Evolutionary conservation across 2,888 invertebrate genomes (phyloP), one percentile per base, ranked within the genome.

Genomic region (Drosophila lutescens): DNA sequence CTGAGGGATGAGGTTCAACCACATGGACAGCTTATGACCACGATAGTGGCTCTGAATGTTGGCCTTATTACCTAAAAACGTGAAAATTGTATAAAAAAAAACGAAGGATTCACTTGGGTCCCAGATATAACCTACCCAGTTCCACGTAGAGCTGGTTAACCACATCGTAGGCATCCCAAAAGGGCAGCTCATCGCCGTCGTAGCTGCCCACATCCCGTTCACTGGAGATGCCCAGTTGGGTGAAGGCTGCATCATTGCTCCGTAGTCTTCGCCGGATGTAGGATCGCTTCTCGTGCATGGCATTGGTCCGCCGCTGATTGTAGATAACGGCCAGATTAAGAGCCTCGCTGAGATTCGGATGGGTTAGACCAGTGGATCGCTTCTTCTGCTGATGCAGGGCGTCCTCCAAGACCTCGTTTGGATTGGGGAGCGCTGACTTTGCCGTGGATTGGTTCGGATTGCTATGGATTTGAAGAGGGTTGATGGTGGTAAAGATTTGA

Each of bases 11-110:
- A 98, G 94, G 79, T 97, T 97, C 73, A 98, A 93, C 98, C 98
- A 98, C 90, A 98, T 94, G 40, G 98, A 97, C 94, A 98, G 95
- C 93, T 98, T 97, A 93, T 98, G 98, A 47, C 98, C 98, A 43
- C 98, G 95, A 92, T 98, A 98, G 92, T 98, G 98, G 89, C 97
- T 96, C 78, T 95, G 95, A 93, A 97, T 95, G 91, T 96, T 96
- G 34, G 96, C 94, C 89, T 95, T 95, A 84, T 93, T 93, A 89
- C 95, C 95, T 95, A 41, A 70, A 72, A 26, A 26, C 26, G 1
- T 26, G 5, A 26, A 26, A 26, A 26, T 6, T 26, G 26, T 26
- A 6, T 26, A 26, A 26, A 5, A 26, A 30, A 30, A 10, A 30
- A 1, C 6, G 4, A 13, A 10, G 12, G 12, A 34, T 34, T 6